Conservation (phyloP, 2,113 vertebrate species). For the Eonycteris spelaea region DNA sequence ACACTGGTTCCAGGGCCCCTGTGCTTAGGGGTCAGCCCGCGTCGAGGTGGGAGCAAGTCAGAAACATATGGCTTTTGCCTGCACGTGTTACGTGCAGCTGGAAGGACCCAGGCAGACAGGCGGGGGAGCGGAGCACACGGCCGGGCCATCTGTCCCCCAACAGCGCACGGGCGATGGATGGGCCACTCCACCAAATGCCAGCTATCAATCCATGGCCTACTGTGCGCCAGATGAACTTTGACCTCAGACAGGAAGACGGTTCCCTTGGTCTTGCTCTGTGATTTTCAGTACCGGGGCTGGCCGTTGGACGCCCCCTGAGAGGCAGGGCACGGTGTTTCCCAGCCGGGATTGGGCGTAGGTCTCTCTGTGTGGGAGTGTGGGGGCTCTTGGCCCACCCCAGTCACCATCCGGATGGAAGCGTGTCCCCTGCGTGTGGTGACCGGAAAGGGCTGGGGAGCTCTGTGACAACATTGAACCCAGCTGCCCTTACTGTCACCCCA, state of each 20-base stretch:
- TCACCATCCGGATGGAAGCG: accelerated
- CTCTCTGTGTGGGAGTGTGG: background rate
- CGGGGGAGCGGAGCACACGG: background rate
- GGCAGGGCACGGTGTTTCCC: accelerated
- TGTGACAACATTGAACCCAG: background rate
- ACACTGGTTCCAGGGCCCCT: background rate
- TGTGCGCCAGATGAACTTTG: background rate
- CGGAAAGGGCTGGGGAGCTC: background rate
- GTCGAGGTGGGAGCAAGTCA: accelerated
- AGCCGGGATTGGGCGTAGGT: accelerated
- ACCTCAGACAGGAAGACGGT: background rate
- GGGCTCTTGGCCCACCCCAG: background rate
- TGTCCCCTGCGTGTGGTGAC: accelerated
- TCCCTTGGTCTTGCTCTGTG: background rate
- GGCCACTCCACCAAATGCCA: background rate
- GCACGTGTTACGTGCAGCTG: accelerated
- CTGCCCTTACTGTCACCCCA: accelerated
- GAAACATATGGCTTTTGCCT: background rate
- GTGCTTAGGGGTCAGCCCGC: accelerated
- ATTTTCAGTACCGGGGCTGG: background rate
- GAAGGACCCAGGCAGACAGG: background rate
- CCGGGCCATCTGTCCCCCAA: background rate
- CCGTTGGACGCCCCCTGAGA: background rate
- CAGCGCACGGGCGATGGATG: background rate
- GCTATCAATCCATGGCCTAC: background rate